Base-by-base conservation (phyloP, 1,140 invertebrate genomes). In the Procambarus virginalis region DNA sequence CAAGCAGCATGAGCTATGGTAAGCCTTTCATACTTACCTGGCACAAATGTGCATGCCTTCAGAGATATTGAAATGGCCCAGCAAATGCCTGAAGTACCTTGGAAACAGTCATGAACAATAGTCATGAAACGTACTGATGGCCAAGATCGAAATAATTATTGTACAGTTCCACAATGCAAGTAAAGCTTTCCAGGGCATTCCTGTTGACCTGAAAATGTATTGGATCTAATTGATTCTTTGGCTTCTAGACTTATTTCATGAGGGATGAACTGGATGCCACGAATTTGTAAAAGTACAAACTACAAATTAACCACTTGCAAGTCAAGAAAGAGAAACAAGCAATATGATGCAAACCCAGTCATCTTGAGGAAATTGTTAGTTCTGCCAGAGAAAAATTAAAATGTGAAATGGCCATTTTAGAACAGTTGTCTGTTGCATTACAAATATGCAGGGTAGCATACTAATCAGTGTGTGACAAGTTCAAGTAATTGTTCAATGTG, bases 31-130 rank as follows among this genome's bases (percentile, higher is more conserved):
- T 34, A 34, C 34, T n/a, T n/a, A n/a, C n/a, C n/a, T 34, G 34
- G 34, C 34, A 34, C 34, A 34, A 34, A 34, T 34, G 34, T 34
- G 34, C 34, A 86, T 85, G 77, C 68, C 51, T 12, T 78, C 34
- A 75, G 46, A 82, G 70, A 89, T 70, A 81, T 48, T 83, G 51
- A 83, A 82, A 75, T 34, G 80, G 34, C 80, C 64, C 49, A 60
- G 48, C 60, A 77, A 64, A 45, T 8, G 60, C 48, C 58, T 86
- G 76, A 64, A 79, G 73, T 1, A 86, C 49, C 0, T 2, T 34
- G 58, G 20, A 70, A 83, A 45, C 51, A 58, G 70, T n/a, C n/a
- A n/a, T n/a, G n/a, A n/a, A n/a, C 60, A n/a, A n/a, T n/a, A 68
- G 77, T 84, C 83, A 55, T 84, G 83, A 75, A 76, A 58, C 83